Evolutionary conservation across 2,113 vertebrate species (phyloP).

Genomic region (Spea bombifrons): DNA sequence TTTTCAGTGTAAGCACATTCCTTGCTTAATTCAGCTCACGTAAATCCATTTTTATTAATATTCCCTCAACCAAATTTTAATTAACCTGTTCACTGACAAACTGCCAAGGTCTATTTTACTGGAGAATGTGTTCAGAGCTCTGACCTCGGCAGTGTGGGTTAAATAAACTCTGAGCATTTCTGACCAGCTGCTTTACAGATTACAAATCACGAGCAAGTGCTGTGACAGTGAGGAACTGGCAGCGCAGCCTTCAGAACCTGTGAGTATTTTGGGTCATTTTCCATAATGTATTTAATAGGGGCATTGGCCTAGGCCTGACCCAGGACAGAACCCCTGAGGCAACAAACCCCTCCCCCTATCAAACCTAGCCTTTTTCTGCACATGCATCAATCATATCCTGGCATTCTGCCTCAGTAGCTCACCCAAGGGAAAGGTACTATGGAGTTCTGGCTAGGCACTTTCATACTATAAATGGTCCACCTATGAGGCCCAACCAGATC

Average conservation of each 20-base stretch:
- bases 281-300: too few relatives aligned
- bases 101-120: background rate
- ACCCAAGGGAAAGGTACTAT: too few relatives aligned
- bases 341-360: too few relatives aligned
- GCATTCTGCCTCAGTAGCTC: too few relatives aligned
- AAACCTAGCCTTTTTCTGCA: too few relatives aligned
- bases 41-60: constrained; percentile 46
- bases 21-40: constrained; percentile 20
- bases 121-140: background rate
- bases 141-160: background rate
- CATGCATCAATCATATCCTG: too few relatives aligned
- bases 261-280: too few relatives aligned
- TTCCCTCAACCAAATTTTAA: constrained; percentile 22
- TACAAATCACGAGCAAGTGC: constrained; percentile 6
- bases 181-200: constrained; percentile 12
- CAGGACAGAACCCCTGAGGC: too few relatives aligned
- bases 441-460: too few relatives aligned
- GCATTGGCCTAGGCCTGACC: too few relatives aligned
- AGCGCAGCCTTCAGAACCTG: background rate
- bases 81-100: constrained; percentile 34
- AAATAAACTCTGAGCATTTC: background rate
- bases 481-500: too few relatives aligned
- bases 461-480: too few relatives aligned
- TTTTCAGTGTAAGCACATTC: constrained; percentile 34
- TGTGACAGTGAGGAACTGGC: background rate